Base-by-base conservation (phyloP, 2,888 invertebrate genomes). In the Oxycera nigricornis region DNA sequence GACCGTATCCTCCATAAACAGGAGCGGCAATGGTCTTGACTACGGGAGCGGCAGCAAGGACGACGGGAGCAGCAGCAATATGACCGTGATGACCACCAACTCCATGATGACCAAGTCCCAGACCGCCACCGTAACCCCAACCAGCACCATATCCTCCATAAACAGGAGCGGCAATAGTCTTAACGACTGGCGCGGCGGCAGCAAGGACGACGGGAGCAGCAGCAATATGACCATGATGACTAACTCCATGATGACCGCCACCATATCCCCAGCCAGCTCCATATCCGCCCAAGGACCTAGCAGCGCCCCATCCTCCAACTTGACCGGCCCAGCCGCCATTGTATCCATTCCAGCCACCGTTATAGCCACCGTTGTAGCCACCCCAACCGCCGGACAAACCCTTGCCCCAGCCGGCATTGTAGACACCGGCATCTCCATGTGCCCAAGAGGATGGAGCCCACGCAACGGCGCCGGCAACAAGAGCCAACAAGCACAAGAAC, bases 401-500 rank as follows among this genome's bases (percentile, higher is more conserved):
- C 14, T 24, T 14, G 17, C 67, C 67, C 41, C 28, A 67, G n/a
- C 67, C 67, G 46, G 11, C 3, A n/a, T 14, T 14, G 22, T 14
- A 20, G 20, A 17, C 55, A 17, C 59, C 59, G 4, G 9, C 59
- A n/a, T n/a, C n/a, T n/a, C 20, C 24, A 24, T 22, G 20, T 4
- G 35, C 62, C 30, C 35, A 62, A 22, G 57, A 20, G 9, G 24
- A 2, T 22, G 28, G 50, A n/a, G 20, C 68, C 30, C 50, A 50
- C n/a, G 68, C 68, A 28, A 50, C 24, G 6, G 50, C 68, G 17
- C 50, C 50, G 20, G 68, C 68, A 46, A 68, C 50, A 14, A 68
- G 50, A 11, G 68, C 68, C 68, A 68, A 46, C 50, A 68, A 68
- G 68, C 68, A 68, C 39, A 68, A 46, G 61, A 61, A 24, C 26